These are phyloP conservation scores for Moxostoma hubbsi DNA, from an alignment of 2,797 vertebrate genomes.

Conservation along the genomic window DNA sequence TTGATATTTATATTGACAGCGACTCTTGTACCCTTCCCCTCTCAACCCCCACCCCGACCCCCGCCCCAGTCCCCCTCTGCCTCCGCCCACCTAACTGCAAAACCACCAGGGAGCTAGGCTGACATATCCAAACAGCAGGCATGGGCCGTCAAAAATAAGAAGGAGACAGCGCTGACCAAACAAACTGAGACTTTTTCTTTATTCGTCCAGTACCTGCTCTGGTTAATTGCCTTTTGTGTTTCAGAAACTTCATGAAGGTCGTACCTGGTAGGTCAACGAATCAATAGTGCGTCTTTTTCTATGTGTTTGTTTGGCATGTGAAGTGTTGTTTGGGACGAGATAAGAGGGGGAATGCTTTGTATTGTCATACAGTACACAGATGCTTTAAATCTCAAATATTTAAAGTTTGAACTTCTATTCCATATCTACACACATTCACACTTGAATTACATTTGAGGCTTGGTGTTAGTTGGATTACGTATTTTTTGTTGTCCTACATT, in stretches of 20 bases:
- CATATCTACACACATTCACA: constrained; percentile 71
- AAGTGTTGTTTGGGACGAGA: constrained; percentile 61
- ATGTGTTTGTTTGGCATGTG: constrained; percentile 61
- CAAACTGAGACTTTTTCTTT: constrained; percentile 69
- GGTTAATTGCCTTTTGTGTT: constrained; percentile 51
- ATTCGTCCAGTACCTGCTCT: constrained; percentile 62
- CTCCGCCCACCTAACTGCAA: constrained; percentile 68
- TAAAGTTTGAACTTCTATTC: constrained; percentile 62
- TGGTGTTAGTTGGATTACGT: neutral
- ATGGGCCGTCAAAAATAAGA: constrained; percentile 77
- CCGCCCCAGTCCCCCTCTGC: constrained; percentile 30
- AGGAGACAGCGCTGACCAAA: constrained; percentile 68
- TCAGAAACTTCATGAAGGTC: constrained; percentile 85
- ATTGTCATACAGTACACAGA: constrained; percentile 7
- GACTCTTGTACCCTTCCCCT: constrained; percentile 58
- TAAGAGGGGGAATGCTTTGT: constrained; percentile 27
- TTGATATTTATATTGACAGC: constrained; percentile 80
- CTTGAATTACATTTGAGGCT: constrained; percentile 58
- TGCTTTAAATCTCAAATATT: constrained; percentile 56
- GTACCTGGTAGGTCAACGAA: constrained; percentile 87
- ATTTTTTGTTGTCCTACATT: constrained; percentile 54
- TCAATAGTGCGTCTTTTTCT: constrained; percentile 49
- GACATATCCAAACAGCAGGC: constrained; percentile 80
- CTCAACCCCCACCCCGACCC: constrained; percentile 4
- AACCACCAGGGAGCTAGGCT: constrained; percentile 69